Evolutionary conservation across 2,113 vertebrate genomes (phyloP).

Genomic region (Penelope pileata): DNA sequence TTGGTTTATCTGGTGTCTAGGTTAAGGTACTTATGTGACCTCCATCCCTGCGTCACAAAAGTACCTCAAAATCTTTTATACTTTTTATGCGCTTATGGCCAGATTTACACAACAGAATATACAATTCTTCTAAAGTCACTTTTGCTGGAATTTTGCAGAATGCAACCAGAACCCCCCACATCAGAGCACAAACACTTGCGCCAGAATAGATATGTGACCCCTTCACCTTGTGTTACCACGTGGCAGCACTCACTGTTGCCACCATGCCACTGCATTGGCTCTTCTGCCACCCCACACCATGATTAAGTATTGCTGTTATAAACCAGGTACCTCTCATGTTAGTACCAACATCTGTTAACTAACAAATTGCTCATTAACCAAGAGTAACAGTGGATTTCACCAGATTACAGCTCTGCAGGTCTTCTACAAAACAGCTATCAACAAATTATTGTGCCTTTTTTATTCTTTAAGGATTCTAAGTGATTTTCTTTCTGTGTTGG

Average conservation of each 20-base stretch:
- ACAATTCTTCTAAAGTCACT: not conserved
- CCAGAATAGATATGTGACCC: not conserved
- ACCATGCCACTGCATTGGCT: not conserved
- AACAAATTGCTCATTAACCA: slow-evolving; percentile 76
- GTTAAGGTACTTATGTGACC: not conserved
- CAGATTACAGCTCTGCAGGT: slow-evolving; percentile 65
- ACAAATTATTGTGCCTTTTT: slow-evolving; percentile 1
- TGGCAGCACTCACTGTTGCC: slow-evolving; percentile 40
- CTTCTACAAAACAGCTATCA: slow-evolving; percentile 28
- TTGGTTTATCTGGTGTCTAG: not conserved
- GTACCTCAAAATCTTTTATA: not conserved
- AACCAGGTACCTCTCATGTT: slow-evolving; percentile 70
- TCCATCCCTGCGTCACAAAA: not conserved
- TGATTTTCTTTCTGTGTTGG: slow-evolving; percentile 30
- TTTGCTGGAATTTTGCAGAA: not conserved
- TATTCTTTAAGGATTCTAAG: slow-evolving; percentile 3
- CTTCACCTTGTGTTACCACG: slow-evolving; percentile 34
- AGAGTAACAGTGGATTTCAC: slow-evolving; percentile 62
- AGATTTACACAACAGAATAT: not conserved
- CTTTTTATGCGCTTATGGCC: not conserved
- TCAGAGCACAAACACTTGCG: not conserved
- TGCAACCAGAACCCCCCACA: not conserved
- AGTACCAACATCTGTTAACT: slow-evolving; percentile 75
- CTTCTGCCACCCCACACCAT: slow-evolving; percentile 35
- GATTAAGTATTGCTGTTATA: slow-evolving; percentile 77